Base-by-base conservation (phyloP, 2,888 invertebrate species). In the Syrista parreyssii region DNA sequence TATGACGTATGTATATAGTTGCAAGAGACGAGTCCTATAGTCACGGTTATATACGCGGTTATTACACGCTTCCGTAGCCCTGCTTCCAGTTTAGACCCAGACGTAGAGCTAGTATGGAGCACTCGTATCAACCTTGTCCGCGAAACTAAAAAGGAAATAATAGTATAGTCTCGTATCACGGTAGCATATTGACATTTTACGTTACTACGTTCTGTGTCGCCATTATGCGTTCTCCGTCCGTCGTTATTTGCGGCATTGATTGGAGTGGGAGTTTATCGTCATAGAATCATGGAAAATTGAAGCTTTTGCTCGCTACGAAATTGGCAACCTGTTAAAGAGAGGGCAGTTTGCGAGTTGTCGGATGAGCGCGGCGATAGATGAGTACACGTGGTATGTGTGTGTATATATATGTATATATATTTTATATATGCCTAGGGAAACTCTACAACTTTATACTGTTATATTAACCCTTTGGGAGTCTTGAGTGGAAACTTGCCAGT, bases 1-100 rank as follows among this genome's bases (percentile, higher is more conserved):
- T 77, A 76, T 79, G 55, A 76, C 12, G 36, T 34, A 73, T 68
- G 33, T 68, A 68, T 34, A 74, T 32, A 40, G 33, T 68, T 71
- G 36, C 71, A 76, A 23, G 75, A 68, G 76, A 76, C 79, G 75
- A 77, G 40, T 77, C 82, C 76, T 75, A 81, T 32, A 31, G 31
- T 31, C 31, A 31, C 71, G 71, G 30, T 33, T 84, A 83, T 82
- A 84, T 86, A 81, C 82, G 83, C 83, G 84, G 86, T 87, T 88
- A 88, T 88, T 88, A 87, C 87, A 88, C 85, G 84, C 83, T 86
- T 87, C 84, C 83, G 84, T 85, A 84, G 81, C 80, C 82, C 80
- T 78, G 75, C 80, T 80, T 80, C 82, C 55, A 55, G 55, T 55
- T 55, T 55, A 55, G 23, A 23, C 23, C 55, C 55, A 55, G 23